These are phyloP conservation scores for Lepas anatifera DNA, from an alignment of 2,888 invertebrate species.

Conservation along the genomic window DNA sequence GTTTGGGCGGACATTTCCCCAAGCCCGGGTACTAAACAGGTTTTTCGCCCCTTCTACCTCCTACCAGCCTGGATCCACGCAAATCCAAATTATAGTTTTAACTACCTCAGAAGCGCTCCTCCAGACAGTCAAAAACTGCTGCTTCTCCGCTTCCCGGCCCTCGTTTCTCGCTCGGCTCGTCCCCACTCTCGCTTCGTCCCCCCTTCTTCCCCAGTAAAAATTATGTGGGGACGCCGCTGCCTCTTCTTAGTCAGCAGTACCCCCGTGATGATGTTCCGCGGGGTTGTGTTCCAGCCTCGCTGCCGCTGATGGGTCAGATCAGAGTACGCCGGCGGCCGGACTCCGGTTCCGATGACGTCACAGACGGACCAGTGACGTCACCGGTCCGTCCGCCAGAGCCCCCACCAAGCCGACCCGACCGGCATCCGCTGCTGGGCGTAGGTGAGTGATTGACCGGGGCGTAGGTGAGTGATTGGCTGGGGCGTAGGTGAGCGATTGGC, in stretches of 20 bases:
- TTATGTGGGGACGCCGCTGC: not conserved
- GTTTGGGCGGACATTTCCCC: too few species aligned
- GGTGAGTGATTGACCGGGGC: too few species aligned
- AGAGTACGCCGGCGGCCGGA: not conserved
- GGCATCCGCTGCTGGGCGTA: not conserved
- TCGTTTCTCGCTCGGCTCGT: not conserved
- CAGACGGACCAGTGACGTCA: not conserved
- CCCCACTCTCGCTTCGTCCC: not conserved
- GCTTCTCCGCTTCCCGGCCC: not conserved
- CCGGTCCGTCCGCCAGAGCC: not conserved
- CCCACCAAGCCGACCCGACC: not conserved
- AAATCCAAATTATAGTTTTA: too few species aligned
- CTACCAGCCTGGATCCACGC: too few species aligned
- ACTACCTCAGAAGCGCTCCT: too few species aligned
- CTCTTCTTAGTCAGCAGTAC: not conserved
- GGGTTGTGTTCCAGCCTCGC: not conserved
- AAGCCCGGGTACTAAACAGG: too few species aligned
- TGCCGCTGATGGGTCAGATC: not conserved
- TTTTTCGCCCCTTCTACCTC: too few species aligned
- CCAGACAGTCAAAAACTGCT: too few species aligned
- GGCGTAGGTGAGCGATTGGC: too few species aligned
- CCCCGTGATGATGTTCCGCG: not conserved
- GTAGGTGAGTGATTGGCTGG: too few species aligned
- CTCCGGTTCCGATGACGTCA: not conserved
- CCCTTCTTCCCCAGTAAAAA: not conserved